Base-by-base conservation (phyloP, 2,888 invertebrate species). In the Napeogenes sylphis region DNA sequence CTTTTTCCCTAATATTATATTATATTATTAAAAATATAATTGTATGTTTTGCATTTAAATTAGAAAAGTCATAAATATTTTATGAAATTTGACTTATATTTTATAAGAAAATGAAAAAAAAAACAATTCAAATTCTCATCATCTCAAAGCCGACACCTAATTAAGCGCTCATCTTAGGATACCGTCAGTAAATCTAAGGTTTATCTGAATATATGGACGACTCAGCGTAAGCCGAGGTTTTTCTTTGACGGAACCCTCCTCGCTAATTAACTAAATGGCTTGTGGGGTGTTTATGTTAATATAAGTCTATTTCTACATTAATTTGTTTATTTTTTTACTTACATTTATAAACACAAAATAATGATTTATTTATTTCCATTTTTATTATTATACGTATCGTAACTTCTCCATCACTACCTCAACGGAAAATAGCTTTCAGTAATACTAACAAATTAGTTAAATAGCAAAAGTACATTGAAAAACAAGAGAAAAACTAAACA, bases 181-280 rank as follows among this genome's bases (percentile, higher is more conserved):
- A 35, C 30, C 45, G 56, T 60, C 60, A 47, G 58, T 67, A 65
- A 67, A 78, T 77, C 71, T 70, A 71, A 74, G 61, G 62, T 63
- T 65, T 65, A 64, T 63, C 61, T 72, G 73, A 75, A 79, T 75
- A 75, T 78, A 82, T 79, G 77, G 78, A 75, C 72, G 73, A 71
- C 61, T 70, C 46, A 71, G 71, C 63, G 58, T 76, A 79, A 68
- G 65, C 63, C 74, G 69, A 70, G 73, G 59, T 72, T 70, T 80
- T 79, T 81, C 62, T 32, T 46, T 64, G 61, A 64, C 59, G 61
- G 57, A 77, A 76, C 75, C 67, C 73, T 69, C 64, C 61, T 65
- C 63, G 64, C 60, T 68, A 69, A 70, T 70, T 70, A 70, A 65
- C 59, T 59, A 63, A 65, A 63, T 55, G 60, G 46, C 56, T 32